Evolutionary conservation across 2,113 vertebrate species (phyloP), one percentile per base, ranked within the genome.

Genomic region (Passer montanus): DNA sequence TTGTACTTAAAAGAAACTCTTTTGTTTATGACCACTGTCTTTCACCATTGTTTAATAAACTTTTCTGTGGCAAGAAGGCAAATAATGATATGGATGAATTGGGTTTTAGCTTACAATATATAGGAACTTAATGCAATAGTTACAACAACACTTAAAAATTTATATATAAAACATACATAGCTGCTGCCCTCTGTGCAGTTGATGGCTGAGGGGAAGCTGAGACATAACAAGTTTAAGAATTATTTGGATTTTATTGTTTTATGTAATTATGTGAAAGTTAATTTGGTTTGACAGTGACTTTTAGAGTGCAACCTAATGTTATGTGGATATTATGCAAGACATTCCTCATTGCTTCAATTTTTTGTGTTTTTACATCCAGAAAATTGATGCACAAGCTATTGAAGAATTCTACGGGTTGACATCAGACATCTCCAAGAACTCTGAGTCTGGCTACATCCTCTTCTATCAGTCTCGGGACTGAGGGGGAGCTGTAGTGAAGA

Each of bases 371-470:
- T 96, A 16, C 46, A 13, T 94, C 2, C 96, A 98, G 98, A 98
- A 98, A 97, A 98, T 98, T 87, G 98, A 98, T 97, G 98, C 98
- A 96, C 98, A 98, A 98, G 98, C 98, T 97, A 98, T 98, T 96
- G 98, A 98, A 98, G 98, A 98, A 97, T 98, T 98, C 98, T 98
- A 98, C 90, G 98, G 98, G 97, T 98, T 98, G 97, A 98, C 98
- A 33, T 98, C 98, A 60, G 98, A 98, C 94, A 98, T 98, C 97
- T 98, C 98, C 56, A 98, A 98, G 97, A 98, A 98, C 98, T 98
- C 98, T 46, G 98, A 98, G 86, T 98, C 98, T 94, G 98, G 98
- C 84, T 98, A 98, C 97, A 98, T 98, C 93, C 98, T 98, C 96
- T 98, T 98, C 97, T 98, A 98, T 96, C 98, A 98, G 96, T 98